Conservation (phyloP, 2,113 vertebrate species). For the Lophura nycthemera region DNA sequence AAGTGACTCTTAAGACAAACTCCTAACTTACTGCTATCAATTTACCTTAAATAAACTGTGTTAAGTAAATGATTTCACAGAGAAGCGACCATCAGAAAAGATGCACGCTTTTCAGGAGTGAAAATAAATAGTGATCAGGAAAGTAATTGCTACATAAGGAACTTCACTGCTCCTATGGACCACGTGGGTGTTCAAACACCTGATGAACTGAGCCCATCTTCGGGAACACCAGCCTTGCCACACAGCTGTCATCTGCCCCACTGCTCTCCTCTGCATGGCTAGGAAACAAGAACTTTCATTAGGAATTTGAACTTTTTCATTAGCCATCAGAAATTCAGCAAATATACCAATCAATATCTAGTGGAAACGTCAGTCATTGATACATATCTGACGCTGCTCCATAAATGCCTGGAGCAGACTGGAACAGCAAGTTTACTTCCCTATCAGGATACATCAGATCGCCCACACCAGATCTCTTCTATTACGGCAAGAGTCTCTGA, state of each 20-base stretch:
- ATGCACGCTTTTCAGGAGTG: neutral
- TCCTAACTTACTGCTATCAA: slow-evolving; percentile 4
- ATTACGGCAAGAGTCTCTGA: neutral
- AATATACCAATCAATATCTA: neutral
- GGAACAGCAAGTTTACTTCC: neutral
- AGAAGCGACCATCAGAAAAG: neutral
- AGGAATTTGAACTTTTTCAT: neutral
- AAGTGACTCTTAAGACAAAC: neutral
- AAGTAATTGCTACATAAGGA: neutral
- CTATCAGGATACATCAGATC: neutral
- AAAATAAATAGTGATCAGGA: slow-evolving; percentile 9
- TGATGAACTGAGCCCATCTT: neutral
- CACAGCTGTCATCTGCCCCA: rapidly evolving
- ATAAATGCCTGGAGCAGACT: neutral
- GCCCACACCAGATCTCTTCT: neutral
- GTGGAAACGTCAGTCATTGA: neutral
- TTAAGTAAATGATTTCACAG: slow-evolving; percentile 5
- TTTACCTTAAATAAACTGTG: slow-evolving; percentile 28
- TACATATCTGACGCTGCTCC: neutral
- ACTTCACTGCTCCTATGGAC: neutral
- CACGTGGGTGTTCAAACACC: neutral
- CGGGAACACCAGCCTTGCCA: neutral
- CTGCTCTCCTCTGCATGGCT: neutral
- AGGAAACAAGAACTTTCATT: neutral
- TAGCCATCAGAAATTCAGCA: neutral